Evolutionary conservation across 2,113 vertebrate species (phyloP).

Genomic region (Chaetops frenatus): DNA sequence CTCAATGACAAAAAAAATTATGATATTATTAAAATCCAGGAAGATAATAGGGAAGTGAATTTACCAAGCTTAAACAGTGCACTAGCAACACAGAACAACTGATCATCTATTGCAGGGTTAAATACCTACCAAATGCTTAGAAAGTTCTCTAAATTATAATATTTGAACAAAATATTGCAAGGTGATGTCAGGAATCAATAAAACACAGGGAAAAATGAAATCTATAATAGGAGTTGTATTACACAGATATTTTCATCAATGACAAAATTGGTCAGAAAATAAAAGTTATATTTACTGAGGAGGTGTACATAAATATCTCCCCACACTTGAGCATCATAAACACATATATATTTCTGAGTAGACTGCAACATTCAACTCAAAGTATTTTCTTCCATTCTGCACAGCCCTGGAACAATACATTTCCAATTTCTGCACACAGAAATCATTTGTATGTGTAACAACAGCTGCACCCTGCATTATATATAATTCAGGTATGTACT

Average conservation of each 20-base stretch:
- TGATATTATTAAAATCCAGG: neutral
- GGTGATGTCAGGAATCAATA: neutral
- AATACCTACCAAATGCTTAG: neutral
- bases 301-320: neutral
- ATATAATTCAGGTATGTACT: neutral
- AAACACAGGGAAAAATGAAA: neutral
- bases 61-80: neutral
- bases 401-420: neutral
- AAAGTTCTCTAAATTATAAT: neutral
- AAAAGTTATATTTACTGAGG: neutral
- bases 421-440: neutral
- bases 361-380: neutral
- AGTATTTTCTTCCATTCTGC: neutral
- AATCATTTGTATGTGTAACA: neutral
- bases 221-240: neutral
- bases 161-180: neutral
- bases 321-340: neutral
- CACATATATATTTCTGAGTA: neutral
- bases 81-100: neutral
- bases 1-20: neutral
- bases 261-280: neutral
- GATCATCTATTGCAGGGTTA: neutral
- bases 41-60: neutral
- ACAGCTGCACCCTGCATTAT: neutral
- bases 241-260: neutral